Conservation (phyloP, 2,113 vertebrate species). For the Eupsittula cactorum region DNA sequence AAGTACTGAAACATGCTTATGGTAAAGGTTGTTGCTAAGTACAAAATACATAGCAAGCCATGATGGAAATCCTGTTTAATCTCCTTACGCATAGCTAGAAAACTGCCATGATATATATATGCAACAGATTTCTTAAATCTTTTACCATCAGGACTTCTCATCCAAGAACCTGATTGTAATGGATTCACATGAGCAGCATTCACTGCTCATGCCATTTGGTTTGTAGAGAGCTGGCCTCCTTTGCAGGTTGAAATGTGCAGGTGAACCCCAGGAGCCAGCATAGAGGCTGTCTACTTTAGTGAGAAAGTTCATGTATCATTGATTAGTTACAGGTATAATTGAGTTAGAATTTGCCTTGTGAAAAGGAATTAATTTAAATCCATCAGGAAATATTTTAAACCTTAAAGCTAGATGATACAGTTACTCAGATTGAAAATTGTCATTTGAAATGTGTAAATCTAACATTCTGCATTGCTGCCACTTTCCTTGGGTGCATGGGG, state of each 20-base stretch:
- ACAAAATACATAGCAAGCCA: not conserved
- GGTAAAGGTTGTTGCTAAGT: not conserved
- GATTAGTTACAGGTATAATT: not conserved
- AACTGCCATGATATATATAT: not conserved
- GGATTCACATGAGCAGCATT: not conserved
- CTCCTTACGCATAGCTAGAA: not conserved
- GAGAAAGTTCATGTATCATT: not conserved
- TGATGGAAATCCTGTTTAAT: slow-evolving; percentile 14
- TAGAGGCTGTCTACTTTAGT: not conserved
- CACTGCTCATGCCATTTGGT: not conserved
- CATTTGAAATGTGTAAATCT: not conserved
- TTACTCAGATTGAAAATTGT: not conserved
- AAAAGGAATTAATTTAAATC: not conserved
- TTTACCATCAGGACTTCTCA: not conserved
- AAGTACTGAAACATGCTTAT: not conserved
- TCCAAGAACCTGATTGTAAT: not conserved
- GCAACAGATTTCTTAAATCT: not conserved
- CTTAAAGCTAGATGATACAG: not conserved
- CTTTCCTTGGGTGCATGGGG: not conserved
- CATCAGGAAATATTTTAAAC: not conserved
- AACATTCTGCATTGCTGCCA: not conserved
- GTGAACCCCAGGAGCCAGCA: not conserved
- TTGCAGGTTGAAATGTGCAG: not conserved
- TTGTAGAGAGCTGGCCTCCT: not conserved
- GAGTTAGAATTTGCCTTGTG: not conserved